Percentiles rank a stretch among this genome's conserved stretches.
Evolutionary conservation across 2,797 vertebrate species (phyloP).

Genomic region (Crypturellus tataupa): DNA sequence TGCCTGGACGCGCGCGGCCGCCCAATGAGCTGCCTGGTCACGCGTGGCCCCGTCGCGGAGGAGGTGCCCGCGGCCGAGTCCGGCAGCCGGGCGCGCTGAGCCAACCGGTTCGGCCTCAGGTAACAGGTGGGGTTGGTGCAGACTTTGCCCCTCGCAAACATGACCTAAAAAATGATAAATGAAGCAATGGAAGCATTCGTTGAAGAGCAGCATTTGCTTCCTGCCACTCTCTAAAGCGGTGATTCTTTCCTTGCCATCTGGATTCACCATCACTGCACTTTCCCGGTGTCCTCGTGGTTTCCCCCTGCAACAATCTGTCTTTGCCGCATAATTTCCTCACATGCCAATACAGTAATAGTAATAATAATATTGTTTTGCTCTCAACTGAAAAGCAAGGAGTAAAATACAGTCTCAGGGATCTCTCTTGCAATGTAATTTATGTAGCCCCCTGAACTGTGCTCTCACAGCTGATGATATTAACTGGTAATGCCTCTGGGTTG

Average conservation of each 20-base stretch:
- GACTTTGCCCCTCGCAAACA: neutral
- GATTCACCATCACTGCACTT: neutral
- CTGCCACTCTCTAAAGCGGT: neutral
- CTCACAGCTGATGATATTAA: neutral
- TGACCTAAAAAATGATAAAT: conserved; percentile 2
- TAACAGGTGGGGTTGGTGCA: neutral
- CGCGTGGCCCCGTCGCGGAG: no score
- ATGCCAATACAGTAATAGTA: neutral
- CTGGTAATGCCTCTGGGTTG: neutral
- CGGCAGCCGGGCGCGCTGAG: no score
- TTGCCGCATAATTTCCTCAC: neutral
- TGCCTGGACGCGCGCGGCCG: no score
- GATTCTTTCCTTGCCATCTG: conserved; percentile 4
- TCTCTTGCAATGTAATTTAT: neutral
- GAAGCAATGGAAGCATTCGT: neutral
- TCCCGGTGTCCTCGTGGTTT: neutral
- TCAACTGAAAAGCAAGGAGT: neutral
- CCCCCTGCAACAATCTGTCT: neutral
- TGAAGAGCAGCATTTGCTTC: neutral
- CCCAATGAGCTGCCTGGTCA: no score
- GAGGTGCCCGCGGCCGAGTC: no score
- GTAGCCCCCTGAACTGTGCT: neutral
- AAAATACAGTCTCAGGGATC: neutral
- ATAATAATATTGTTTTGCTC: neutral
- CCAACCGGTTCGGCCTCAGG: no score